Conservation (phyloP, 1,140 invertebrate genomes). For the Drosophila truncata region DNA sequence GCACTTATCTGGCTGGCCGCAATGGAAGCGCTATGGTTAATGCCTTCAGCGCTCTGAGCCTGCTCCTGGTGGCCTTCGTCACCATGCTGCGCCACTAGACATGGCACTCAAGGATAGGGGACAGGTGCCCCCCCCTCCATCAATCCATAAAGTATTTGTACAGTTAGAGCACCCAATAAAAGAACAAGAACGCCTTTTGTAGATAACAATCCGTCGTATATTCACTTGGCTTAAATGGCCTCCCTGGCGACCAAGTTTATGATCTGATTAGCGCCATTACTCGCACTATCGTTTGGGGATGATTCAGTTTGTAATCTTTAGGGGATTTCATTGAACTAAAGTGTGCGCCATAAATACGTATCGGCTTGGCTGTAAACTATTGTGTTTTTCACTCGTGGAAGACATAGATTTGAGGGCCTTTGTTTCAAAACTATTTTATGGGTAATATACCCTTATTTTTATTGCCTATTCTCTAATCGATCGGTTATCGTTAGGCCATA, state of each 20-base stretch:
- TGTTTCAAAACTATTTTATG: slow-evolving; percentile 3
- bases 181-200: slow-evolving; percentile 17
- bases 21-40: slow-evolving; percentile 57
- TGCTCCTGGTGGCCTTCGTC: slow-evolving; percentile 63
- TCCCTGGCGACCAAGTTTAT: slow-evolving; percentile 22
- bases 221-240: slow-evolving; percentile 18
- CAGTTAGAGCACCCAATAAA: slow-evolving; percentile 34
- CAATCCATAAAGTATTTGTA: slow-evolving; percentile 57
- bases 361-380: slow-evolving; percentile 4
- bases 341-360: slow-evolving; percentile 10
- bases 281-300: slow-evolving; percentile 1
- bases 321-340: slow-evolving; percentile 26
- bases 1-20: slow-evolving; percentile 51
- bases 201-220: slow-evolving; percentile 46
- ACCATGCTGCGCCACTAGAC: slow-evolving; percentile 61
- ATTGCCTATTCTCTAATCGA: slow-evolving; percentile 1
- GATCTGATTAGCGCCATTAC: slow-evolving; percentile 32
- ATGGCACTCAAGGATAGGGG: background rate
- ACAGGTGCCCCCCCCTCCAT: slow-evolving; percentile 6
- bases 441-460: slow-evolving; percentile 1
- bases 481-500: slow-evolving; percentile 3
- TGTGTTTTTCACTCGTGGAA: background rate
- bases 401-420: slow-evolving; percentile 1
- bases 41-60: slow-evolving; percentile 60
- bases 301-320: slow-evolving; percentile 28